A percentile compares a stretch with the other conserved stretches of the same genome.
Conservation (phyloP, 2,888 invertebrate genomes). For the Alentia gelatinosa region DNA sequence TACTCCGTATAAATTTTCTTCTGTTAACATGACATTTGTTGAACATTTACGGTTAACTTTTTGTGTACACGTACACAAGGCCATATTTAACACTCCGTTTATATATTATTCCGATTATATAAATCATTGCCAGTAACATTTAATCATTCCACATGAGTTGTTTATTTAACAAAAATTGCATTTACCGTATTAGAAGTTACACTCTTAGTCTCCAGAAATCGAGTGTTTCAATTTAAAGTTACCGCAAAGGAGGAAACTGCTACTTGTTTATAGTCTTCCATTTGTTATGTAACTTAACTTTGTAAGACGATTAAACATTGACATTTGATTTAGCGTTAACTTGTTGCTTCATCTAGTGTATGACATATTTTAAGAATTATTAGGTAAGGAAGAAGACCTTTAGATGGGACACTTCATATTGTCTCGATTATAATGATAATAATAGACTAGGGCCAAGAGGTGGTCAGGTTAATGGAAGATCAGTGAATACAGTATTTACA, state of each 20-base stretch:
- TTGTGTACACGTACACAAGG: neutral
- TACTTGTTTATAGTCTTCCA: slow-evolving; percentile 10
- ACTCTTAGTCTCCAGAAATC: neutral
- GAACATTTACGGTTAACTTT: neutral
- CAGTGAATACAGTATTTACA: no score
- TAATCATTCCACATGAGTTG: neutral
- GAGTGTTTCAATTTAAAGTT: neutral
- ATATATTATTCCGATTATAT: neutral
- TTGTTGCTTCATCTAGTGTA: no score
- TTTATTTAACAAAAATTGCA: neutral
- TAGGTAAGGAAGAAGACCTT: neutral
- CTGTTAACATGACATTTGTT: neutral
- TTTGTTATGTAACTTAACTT: neutral
- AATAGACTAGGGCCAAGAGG: neutral
- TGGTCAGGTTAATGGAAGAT: neutral
- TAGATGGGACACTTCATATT: no score
- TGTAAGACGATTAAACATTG: neutral
- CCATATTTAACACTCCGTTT: neutral
- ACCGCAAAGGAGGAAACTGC: slow-evolving; percentile 1
- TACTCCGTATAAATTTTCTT: neutral
- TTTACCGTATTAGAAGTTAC: neutral
- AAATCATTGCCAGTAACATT: neutral
- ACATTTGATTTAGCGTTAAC: neutral
- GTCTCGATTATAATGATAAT: neutral
- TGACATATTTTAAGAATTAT: neutral